Conservation (phyloP, 37 sponge, comb jelly and placozoan species). For the Cliona cf. orientalis region DNA sequence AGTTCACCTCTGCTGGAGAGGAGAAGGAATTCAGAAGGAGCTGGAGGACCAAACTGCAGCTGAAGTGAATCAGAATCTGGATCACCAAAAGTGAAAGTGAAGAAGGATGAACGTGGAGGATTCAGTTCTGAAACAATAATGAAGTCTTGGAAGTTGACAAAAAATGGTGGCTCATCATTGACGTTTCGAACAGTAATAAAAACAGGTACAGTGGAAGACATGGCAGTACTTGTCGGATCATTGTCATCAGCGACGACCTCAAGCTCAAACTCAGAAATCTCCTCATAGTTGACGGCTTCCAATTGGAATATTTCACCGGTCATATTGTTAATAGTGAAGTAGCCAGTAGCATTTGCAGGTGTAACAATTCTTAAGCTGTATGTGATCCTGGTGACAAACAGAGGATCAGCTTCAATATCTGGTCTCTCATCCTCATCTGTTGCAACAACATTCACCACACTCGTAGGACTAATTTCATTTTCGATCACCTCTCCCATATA, state of each 20-base stretch:
- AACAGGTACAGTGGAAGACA: constrained; percentile 16
- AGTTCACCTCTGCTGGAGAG: constrained; percentile 44
- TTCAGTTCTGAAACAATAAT: constrained; percentile 31
- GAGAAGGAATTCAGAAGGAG: constrained; percentile 18
- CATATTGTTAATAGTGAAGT: constrained; percentile 32
- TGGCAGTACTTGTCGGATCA: neutral
- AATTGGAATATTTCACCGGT: constrained; percentile 48
- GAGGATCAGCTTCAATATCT: constrained; percentile 1
- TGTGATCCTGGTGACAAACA: constrained; percentile 38
- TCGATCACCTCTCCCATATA: constrained; percentile 40
- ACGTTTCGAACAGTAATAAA: constrained; percentile 57
- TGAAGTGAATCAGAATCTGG: constrained; percentile 26
- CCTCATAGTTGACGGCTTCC: constrained; percentile 42
- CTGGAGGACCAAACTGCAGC: neutral
- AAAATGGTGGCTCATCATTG: constrained; percentile 76
- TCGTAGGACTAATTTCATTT: constrained; percentile 12
- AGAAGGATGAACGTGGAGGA: neutral
- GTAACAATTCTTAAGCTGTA: constrained; percentile 9
- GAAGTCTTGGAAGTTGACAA: constrained; percentile 2
- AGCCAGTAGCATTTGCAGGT: neutral
- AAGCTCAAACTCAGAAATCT: constrained; percentile 4
- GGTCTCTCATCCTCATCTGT: constrained; percentile 68
- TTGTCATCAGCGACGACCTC: constrained; percentile 50
- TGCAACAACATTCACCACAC: constrained; percentile 42
- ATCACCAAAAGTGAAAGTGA: constrained; percentile 35